Base-by-base conservation (phyloP, 2,888 invertebrate genomes). In the Julus scandinavius region DNA sequence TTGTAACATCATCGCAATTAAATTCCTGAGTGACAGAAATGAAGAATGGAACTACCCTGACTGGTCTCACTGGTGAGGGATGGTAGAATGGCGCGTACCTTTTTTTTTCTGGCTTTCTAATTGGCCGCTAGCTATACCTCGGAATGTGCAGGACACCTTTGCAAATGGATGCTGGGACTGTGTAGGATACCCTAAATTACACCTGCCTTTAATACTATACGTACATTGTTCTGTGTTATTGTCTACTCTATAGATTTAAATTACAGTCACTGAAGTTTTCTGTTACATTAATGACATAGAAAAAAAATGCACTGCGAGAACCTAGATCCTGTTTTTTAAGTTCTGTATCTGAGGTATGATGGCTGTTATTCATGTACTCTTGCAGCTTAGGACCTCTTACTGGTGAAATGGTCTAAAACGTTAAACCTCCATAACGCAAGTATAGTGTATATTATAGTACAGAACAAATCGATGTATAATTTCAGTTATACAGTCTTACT, bases 21-120 rank as follows among this genome's bases (percentile, higher is more conserved):
- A 87, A 87, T 87, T 87, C 87, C 58, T 87, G 87, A 87, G 87
- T 87, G 87, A 87, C 87, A 87, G 87, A 87, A 87, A 87, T 87
- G 87, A 87, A 58, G 87, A 87, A 87, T 87, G 87, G 87, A 87
- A 38, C 54, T 54, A 54, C 15, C 54, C 85, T 40, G 85, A 40
- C 49, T 41, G 86, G 86, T 45, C 86, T 86, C 49, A 45, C n/a
- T 17, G 20, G 86, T 20, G 86, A 86, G 86, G 86, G 86, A 54
- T 50, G 86, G 50, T 5, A 41, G 45, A 41, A 86, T 72, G 80
- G 80, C 80, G 13, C 80, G 38, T 38, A 80, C 38, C 13, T 17
- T 54, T 54, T 54, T 54, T 80, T 38, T 13, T 38, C 38, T 80
- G 63, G n/a, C 7, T 20, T 63, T 63, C 63, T 63, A 63, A 63